Evolutionary conservation across 2,113 vertebrate species (phyloP), one percentile per base, ranked within the genome.

Genomic region (Setophaga coronata): DNA sequence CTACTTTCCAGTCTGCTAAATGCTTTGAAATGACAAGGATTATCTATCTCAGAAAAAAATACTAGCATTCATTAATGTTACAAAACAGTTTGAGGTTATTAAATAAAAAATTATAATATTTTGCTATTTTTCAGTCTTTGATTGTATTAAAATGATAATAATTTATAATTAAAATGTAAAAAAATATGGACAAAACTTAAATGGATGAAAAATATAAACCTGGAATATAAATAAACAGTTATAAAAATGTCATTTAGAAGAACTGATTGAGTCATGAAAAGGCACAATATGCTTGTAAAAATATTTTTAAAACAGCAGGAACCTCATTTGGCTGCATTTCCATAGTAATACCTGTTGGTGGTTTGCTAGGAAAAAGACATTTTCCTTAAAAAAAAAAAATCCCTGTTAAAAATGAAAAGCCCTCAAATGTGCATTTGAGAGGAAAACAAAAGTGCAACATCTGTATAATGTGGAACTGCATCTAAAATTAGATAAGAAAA

Each of bases 401-500:
- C 0, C 2, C n/a, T 21, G 6, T 23, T 11, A 74, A 89, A 87
- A 51, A 1, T 9, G 82, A 66, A 87, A 21, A 57, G 10, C 31
- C 23, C 14, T 82, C n/a, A 88, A 67, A 76, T 0, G 3, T 40
- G 24, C 10, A 72, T 82, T 93, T 90, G 45, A 76, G 72, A 82
- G 12, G 29, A 91, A 93, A 53, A 81, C 29, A 82, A 45, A 93
- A 90, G 18, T 60, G 11, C 8, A 91, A 43, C 84, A 93, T 87
- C 93, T 89, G 73, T 87, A 26, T 82, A 89, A 87, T 87, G 33
- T 74, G n/a, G 47, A 89, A 48, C 12, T 78, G 33, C 34, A 66
- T 71, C 81, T 93, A 94, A 95, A 95, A 87, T 93, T 76, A 93
- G 57, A 38, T 71, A 71, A 58, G 42, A 82, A 84, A 89, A 93